These are phyloP conservation scores for Anthopleura xanthogrammica DNA, from an alignment of 92 coral and sea anemone genomes.

Conservation along the genomic window DNA sequence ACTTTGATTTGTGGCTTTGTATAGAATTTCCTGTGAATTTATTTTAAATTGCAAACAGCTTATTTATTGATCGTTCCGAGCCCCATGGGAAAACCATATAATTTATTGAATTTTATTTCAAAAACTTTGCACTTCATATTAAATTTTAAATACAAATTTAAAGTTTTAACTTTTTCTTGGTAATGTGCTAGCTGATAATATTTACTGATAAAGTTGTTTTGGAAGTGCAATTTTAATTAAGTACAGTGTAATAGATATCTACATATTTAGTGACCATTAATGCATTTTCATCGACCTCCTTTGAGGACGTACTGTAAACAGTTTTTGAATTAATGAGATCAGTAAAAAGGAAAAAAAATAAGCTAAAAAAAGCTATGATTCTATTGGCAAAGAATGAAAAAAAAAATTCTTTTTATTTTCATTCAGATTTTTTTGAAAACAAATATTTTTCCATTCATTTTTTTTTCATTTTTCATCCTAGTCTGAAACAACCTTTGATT, in stretches of 20 bases:
- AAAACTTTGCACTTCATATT: too few species aligned
- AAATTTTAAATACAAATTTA: not conserved
- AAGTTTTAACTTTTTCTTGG: not conserved
- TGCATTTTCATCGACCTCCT: not conserved
- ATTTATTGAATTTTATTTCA: too few species aligned
- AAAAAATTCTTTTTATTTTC: too few species aligned
- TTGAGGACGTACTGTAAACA: not conserved
- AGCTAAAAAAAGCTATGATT: not conserved
- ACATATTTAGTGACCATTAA: not conserved
- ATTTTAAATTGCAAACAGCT: not conserved
- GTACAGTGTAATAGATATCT: not conserved
- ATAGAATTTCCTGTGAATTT: not conserved
- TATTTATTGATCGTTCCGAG: not conserved
- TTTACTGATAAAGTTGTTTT: not conserved
- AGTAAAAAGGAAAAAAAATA: not conserved
- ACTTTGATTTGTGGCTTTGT: not conserved
- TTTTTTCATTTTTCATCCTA: not conserved
- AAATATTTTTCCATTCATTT: not conserved
- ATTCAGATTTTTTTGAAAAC: not conserved
- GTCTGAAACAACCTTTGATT: too few species aligned
- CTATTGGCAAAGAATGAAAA: too few species aligned
- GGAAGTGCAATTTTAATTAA: not conserved
- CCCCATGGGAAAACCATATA: not conserved
- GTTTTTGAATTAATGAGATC: conserved; percentile 1
- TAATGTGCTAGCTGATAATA: not conserved